Evolutionary conservation across 2,888 invertebrate genomes (phyloP).

Genomic region (Cheilosia impressa): DNA sequence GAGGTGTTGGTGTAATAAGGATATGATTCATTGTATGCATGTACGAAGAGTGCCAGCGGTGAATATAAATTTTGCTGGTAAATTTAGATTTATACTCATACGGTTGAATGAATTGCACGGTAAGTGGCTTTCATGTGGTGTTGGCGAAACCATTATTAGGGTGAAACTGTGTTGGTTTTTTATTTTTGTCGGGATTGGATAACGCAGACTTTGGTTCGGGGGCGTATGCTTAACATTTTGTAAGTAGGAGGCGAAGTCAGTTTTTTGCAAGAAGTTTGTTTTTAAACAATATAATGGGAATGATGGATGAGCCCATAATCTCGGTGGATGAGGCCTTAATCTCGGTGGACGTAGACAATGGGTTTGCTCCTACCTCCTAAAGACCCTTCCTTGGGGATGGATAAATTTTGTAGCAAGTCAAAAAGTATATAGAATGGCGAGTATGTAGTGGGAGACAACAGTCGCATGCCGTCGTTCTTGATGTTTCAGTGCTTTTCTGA

Average conservation of each 20-base stretch:
- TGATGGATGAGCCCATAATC: constrained; percentile 41
- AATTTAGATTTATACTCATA: constrained; percentile 73
- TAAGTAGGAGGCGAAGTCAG: constrained; percentile 10
- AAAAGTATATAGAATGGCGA: neutral
- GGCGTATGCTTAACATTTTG: constrained; percentile 32
- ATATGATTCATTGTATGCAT: constrained; percentile 72
- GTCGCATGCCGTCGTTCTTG: no score
- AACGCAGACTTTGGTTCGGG: neutral
- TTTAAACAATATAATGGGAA: constrained; percentile 23
- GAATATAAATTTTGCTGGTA: constrained; percentile 68
- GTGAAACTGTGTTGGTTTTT: constrained; percentile 13
- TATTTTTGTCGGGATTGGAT: neutral
- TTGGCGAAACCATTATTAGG: constrained; percentile 51
- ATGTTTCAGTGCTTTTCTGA: no score
- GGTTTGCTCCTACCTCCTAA: neutral
- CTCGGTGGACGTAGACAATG: constrained; percentile 5
- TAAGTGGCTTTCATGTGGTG: constrained; percentile 72
- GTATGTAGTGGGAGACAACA: neutral
- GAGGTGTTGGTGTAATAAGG: constrained; percentile 72
- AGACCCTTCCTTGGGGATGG: neutral
- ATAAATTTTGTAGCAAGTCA: neutral
- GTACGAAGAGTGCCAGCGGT: constrained; percentile 55
- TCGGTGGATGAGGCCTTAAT: constrained; percentile 8
- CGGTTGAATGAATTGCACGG: constrained; percentile 72
- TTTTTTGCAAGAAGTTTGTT: constrained; percentile 36